A percentile compares a stretch with the other conserved stretches of the same genome.
Evolutionary conservation across 2,797 vertebrate genomes (phyloP).

Genomic region (Echiichthys vipera): DNA sequence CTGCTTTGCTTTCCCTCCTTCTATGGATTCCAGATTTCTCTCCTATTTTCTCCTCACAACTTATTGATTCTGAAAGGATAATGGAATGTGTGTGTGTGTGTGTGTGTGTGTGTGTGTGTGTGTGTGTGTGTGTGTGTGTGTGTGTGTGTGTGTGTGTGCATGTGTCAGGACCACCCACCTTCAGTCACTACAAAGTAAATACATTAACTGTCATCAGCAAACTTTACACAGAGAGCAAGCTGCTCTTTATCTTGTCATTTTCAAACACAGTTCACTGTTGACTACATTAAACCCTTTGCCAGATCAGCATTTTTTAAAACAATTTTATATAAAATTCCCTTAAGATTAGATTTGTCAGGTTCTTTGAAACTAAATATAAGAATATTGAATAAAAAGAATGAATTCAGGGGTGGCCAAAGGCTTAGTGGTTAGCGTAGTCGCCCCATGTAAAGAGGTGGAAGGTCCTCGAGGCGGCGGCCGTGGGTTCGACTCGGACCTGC

Average conservation of each 20-base stretch:
- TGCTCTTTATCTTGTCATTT: background rate
- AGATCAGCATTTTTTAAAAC: background rate
- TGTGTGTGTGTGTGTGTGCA: background rate
- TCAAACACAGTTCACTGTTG: background rate
- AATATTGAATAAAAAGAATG: no score
- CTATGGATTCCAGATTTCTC: constrained; percentile 67
- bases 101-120: background rate
- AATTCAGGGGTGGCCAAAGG: no score
- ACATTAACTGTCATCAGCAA: constrained; percentile 27
- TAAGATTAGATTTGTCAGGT: background rate
- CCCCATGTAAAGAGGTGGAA: no score
- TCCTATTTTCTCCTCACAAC: constrained; percentile 39
- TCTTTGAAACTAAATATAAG: background rate
- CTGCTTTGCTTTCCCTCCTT: constrained; percentile 42
- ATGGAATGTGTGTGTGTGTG: constrained; percentile 32
- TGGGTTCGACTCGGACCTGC: no score
- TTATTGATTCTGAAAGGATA: constrained; percentile 59
- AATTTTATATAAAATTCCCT: background rate
- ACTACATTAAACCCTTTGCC: background rate
- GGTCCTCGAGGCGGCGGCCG: no score
- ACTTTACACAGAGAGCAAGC: constrained; percentile 32
- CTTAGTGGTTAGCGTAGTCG: no score
- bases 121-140: constrained; percentile 19
- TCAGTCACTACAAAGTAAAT: constrained; percentile 32
- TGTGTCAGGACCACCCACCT: constrained; percentile 43